Conservation (phyloP, 64 coral and sea anemone genomes). For the Montipora efflorescens region DNA sequence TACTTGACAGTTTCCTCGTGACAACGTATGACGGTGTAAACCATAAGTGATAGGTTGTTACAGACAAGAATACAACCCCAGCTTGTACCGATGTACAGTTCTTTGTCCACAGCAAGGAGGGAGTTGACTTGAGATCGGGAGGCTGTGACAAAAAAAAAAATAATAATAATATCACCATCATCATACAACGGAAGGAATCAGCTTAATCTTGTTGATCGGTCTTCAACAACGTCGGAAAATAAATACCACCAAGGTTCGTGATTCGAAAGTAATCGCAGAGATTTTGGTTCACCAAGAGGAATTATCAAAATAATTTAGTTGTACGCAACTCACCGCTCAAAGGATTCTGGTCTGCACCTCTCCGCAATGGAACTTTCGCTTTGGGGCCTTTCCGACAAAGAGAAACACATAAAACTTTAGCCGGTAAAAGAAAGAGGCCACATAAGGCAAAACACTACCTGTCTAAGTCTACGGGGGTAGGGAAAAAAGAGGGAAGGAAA, state of each 20-base stretch:
- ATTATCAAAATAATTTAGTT: not conserved
- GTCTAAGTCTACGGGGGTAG: not conserved
- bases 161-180: no score
- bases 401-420: not conserved
- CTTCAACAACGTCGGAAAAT: no score
- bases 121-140: slow-evolving; percentile 93
- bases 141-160: slow-evolving; percentile 35
- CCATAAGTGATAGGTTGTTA: slow-evolving; percentile 88
- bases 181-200: no score
- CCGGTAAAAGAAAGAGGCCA: not conserved
- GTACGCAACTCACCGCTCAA: slow-evolving; percentile 5
- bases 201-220: no score
- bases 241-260: no score
- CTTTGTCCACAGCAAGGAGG: slow-evolving; percentile 84
- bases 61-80: slow-evolving; percentile 97
- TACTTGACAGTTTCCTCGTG: slow-evolving; percentile 85
- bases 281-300: no score
- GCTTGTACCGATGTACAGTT: slow-evolving; percentile 93
- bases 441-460: not conserved
- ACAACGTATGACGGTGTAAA: slow-evolving; percentile 90
- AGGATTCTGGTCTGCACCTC: slow-evolving; percentile 30
- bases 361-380: slow-evolving; percentile 5
- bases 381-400: slow-evolving; percentile 9
- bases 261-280: no score
- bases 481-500: no score